Base-by-base conservation (phyloP, 2,113 vertebrate species). In the Centrocercus urophasianus region DNA sequence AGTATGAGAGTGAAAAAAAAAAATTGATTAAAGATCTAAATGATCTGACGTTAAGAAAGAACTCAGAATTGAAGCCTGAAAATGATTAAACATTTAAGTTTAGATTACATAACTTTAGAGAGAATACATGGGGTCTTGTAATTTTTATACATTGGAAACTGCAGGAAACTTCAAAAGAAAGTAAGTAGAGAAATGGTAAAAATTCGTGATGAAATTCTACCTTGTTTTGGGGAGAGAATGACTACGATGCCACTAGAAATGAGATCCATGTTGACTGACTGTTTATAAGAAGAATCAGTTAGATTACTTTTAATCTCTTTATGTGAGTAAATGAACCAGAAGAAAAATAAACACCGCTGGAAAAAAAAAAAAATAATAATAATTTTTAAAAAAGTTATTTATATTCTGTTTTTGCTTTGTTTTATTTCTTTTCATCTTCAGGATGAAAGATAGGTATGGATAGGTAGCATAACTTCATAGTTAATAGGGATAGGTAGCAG, bases 171-270 rank as follows among this genome's bases (percentile, higher is more conserved):
- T 86, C 20, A 73, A 73, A 90, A 60, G 27, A 48, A 66, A 65
- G 4, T 25, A 76, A 42, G 14, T 12, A 60, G 7, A 80, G 52
- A 82, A 84, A 43, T 2, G 16, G 16, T 8, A 70, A 82, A 28
- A 5, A 40, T 28, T 87, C 19, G 40, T 52, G 15, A 27, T 8
- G 34, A 21, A 76, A 42, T 59, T 11, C 24, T 17, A 34, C 45
- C 22, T 30, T 2, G 6, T 3, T 50, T 13, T 3, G 10, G 21
- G 6, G 10, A 5, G 7, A 4, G 11, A 8, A 30, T 1, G 3
- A 9, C 19, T 79, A 32, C 4, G 1, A 8, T 72, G 27, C 15
- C 6, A 32, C 10, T 47, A 10, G 30, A 67, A 21, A 1, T 36
- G 6, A 28, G 8, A 4, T 20, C 71, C 65, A 59, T 11, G 13